Conservation (phyloP, 1,140 invertebrate genomes). For the Drosophila murphyi region DNA sequence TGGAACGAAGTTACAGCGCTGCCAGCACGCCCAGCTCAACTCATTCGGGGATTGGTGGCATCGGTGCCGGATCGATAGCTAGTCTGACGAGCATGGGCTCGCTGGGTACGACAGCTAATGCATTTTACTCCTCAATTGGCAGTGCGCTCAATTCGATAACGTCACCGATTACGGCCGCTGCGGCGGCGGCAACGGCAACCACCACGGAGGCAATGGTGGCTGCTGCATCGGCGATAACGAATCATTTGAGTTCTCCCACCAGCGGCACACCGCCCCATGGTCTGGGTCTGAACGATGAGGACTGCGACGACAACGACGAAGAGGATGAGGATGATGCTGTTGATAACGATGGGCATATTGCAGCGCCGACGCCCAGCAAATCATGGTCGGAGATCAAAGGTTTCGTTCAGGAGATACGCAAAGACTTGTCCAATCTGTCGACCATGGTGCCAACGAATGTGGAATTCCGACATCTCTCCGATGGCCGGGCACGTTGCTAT, state of each 20-base stretch:
- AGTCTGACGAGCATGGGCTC: slow-evolving; percentile 76
- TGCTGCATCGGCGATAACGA: slow-evolving; percentile 78
- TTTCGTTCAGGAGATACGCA: slow-evolving; percentile 92
- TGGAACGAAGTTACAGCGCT: slow-evolving; percentile 68
- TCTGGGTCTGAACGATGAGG: slow-evolving; percentile 64
- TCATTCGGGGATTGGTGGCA: slow-evolving; percentile 46
- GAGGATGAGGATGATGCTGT: slow-evolving; percentile 79
- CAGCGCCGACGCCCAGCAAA: slow-evolving; percentile 83
- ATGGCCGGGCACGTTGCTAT: slow-evolving; percentile 93
- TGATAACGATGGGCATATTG: slow-evolving; percentile 70
- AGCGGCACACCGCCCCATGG: slow-evolving; percentile 75
- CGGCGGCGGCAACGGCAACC: slow-evolving; percentile 75
- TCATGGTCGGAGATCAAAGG: slow-evolving; percentile 93
- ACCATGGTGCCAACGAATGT: slow-evolving; percentile 91
- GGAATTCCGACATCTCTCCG: slow-evolving; percentile 90
- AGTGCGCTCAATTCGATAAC: slow-evolving; percentile 79
- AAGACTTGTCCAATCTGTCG: slow-evolving; percentile 90
- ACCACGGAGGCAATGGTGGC: slow-evolving; percentile 76
- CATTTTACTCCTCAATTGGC: slow-evolving; percentile 80
- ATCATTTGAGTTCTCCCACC: slow-evolving; percentile 79
- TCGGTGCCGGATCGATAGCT: slow-evolving; percentile 65
- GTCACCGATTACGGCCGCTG: slow-evolving; percentile 75
- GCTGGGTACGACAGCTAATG: slow-evolving; percentile 78
- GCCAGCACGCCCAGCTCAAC: slow-evolving; percentile 76
- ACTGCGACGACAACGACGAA: slow-evolving; percentile 73